Conservation (phyloP, 1,140 invertebrate genomes). For the Latrodectus geometricus region DNA sequence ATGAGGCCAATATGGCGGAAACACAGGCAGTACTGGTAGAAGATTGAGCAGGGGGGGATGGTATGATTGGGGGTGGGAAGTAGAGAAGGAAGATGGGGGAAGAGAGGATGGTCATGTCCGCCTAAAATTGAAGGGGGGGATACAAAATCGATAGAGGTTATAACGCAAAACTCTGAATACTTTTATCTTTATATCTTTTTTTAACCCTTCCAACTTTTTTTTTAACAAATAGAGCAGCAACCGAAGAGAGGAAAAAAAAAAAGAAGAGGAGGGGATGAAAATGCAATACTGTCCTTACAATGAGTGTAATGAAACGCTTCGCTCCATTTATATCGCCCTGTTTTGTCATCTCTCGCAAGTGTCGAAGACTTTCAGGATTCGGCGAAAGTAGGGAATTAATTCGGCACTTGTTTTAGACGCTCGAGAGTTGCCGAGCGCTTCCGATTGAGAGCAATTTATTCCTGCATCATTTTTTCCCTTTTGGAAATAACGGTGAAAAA, state of each 20-base stretch:
- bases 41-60: constrained; percentile 28
- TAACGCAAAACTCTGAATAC: constrained; percentile 12
- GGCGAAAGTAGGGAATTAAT: no score
- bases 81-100: neutral
- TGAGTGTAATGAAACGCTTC: neutral
- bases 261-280: neutral
- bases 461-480: no score
- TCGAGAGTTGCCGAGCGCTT: no score
- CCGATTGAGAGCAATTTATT: no score
- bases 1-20: constrained; percentile 59
- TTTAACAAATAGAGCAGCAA: neutral
- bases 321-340: no score
- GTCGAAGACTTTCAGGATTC: no score
- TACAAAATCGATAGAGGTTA: constrained; percentile 33
- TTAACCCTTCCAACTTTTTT: neutral
- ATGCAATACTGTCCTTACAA: neutral
- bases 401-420: no score
- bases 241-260: constrained; percentile 4
- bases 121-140: constrained; percentile 4
- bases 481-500: no score
- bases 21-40: constrained; percentile 50
- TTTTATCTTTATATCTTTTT: neutral
- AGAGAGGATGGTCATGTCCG: neutral
- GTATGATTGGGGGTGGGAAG: neutral
- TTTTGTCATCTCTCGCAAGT: no score